These are phyloP conservation scores for Heliornis fulica DNA, from an alignment of 2,113 vertebrate species.

Conservation along the genomic window DNA sequence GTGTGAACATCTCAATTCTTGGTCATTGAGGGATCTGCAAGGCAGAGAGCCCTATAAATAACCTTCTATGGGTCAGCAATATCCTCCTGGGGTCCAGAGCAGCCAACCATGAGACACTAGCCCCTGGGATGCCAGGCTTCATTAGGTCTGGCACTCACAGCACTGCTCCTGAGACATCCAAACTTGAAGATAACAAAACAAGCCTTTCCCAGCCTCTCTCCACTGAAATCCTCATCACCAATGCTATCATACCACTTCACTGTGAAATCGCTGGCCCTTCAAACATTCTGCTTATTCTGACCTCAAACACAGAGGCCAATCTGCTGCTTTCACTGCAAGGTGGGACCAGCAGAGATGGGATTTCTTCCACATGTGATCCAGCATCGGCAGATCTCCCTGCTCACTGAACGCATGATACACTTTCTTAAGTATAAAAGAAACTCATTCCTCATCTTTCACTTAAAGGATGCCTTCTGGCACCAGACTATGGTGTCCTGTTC, in stretches of 20 bases:
- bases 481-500: not conserved
- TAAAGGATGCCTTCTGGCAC: not conserved
- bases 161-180: not conserved
- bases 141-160: not conserved
- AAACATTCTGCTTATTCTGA: not conserved
- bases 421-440: not conserved
- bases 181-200: not conserved
- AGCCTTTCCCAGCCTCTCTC: not conserved
- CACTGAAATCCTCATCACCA: not conserved
- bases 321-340: not conserved
- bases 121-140: not conserved
- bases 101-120: not conserved
- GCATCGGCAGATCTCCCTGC: not conserved
- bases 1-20: not conserved
- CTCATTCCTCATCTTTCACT: not conserved
- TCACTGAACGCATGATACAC: not conserved
- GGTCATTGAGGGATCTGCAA: not conserved
- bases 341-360: not conserved
- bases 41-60: not conserved
- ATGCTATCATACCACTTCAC: accelerated
- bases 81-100: not conserved
- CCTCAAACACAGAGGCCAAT: not conserved
- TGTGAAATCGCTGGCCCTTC: not conserved
- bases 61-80: not conserved
- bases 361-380: not conserved